Evolutionary conservation across 2,113 vertebrate species (phyloP), one percentile per base, ranked within the genome.

Genomic region (Gymnogyps californianus): DNA sequence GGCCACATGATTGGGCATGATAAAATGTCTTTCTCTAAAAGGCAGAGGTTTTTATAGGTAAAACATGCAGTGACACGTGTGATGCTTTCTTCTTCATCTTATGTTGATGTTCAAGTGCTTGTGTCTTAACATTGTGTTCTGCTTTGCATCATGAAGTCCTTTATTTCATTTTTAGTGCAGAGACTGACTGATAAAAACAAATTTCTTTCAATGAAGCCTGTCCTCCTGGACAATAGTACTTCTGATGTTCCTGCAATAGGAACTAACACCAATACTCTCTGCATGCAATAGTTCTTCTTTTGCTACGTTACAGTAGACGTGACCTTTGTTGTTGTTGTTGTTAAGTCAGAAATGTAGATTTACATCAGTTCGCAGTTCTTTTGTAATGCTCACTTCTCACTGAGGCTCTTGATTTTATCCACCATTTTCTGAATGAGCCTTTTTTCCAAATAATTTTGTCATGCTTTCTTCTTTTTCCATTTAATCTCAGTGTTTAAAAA

Each of bases 1-100:
- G 69, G 11, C 13, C 22, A 9, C 2, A 1, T 46, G 47, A 2
- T 0, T 4, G 1, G 49, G 29, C 71, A 11, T 52, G 1, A 13
- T 8, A 31, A 28, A 22, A 18, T 22, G 12, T 18, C 7, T 32
- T 18, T 46, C 19, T 77, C 40, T 18, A 36, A 16, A 49, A 42
- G 40, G 38, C 7, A 12, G 38, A 34, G 25, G 13, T 7, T 82
- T 59, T 62, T 66, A 16, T 6, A 29, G 52, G 47, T 11, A 4
- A 58, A 28, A 6, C 5, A 25, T 3, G 34, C 38, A 42, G 55
- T 13, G 51, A 24, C 18, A 15, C 10, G 16, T 0, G 2, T 17
- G 7, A 9, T 58, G 32, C 28, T 54, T 69, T 38, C 10, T 36
- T 67, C 24, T 74, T 47, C 20, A 42, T 42, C 28, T 69, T 29